These are phyloP conservation scores for Thamnophis elegans DNA, from an alignment of 2,797 vertebrate genomes.

Conservation along the genomic window DNA sequence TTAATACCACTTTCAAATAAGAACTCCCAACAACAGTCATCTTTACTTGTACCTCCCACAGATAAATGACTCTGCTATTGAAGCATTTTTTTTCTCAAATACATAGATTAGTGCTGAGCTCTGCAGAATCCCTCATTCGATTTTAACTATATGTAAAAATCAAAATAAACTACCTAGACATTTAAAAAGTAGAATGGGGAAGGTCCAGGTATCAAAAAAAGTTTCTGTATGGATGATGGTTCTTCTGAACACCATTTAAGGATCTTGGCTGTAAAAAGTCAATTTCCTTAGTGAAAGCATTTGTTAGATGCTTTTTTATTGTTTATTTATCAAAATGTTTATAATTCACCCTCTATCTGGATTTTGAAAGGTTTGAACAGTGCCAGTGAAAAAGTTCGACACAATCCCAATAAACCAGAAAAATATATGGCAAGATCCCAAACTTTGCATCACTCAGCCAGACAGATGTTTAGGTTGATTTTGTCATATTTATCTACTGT, in stretches of 20 bases:
- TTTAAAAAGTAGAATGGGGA: background rate
- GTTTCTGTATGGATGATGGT: background rate
- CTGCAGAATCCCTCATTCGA: background rate
- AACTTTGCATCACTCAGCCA: background rate
- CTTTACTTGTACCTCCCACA: background rate
- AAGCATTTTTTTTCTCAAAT: background rate
- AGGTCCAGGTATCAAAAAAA: background rate
- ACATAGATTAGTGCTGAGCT: background rate
- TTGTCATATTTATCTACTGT: background rate
- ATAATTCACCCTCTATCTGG: background rate
- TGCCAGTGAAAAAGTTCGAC: background rate
- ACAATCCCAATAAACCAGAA: background rate
- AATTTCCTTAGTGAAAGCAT: background rate
- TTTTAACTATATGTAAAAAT: background rate
- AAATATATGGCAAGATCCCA: background rate
- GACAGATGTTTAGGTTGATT: background rate
- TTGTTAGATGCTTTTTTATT: background rate
- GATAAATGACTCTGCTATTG: background rate
- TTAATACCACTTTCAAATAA: background rate
- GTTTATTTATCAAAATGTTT: background rate
- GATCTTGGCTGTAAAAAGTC: background rate
- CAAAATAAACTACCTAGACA: background rate
- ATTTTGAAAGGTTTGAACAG: background rate
- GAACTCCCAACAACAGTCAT: background rate
- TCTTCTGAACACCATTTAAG: background rate